Conservation (phyloP, 35 echinoderm and acorn worm genomes). For the Acanthaster planci region DNA sequence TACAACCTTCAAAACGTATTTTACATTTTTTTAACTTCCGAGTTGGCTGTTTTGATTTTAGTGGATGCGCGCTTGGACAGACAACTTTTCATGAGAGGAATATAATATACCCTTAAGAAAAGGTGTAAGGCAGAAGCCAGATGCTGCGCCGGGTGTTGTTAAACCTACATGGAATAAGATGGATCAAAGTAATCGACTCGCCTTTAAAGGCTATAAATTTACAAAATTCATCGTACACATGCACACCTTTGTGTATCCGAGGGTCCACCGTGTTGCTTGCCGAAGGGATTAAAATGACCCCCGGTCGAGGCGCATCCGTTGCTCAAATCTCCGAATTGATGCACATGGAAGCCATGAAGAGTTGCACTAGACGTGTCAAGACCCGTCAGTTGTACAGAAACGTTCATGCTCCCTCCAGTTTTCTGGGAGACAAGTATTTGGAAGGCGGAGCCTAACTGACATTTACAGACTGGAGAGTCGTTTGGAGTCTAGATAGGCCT, state of each 20-base stretch:
- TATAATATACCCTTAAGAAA: too few species aligned
- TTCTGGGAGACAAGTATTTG: background rate
- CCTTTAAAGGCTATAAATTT: too few species aligned
- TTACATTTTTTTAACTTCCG: too few species aligned
- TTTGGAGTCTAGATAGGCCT: background rate
- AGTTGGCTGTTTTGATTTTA: too few species aligned
- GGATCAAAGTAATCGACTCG: too few species aligned
- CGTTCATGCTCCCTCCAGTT: background rate
- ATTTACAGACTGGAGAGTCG: background rate
- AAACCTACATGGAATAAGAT: too few species aligned
- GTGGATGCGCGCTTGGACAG: too few species aligned
- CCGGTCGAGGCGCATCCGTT: constrained; percentile 67
- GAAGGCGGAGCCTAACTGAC: background rate
- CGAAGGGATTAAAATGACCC: constrained; percentile 76
- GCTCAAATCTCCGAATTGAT: constrained; percentile 73
- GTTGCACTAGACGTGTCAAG: background rate
- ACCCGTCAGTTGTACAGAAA: background rate
- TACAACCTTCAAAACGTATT: background rate
- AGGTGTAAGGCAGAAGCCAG: too few species aligned
- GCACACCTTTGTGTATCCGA: constrained; percentile 52
- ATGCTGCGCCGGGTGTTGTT: too few species aligned
- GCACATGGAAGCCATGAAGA: constrained; percentile 90
- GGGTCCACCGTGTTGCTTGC: constrained; percentile 65
- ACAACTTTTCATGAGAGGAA: too few species aligned
- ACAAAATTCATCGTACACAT: background rate